phyloP scores from a whole-genome alignment of 2,797 vertebrate genomes.

The Xyrichtys novacula region DNA sequence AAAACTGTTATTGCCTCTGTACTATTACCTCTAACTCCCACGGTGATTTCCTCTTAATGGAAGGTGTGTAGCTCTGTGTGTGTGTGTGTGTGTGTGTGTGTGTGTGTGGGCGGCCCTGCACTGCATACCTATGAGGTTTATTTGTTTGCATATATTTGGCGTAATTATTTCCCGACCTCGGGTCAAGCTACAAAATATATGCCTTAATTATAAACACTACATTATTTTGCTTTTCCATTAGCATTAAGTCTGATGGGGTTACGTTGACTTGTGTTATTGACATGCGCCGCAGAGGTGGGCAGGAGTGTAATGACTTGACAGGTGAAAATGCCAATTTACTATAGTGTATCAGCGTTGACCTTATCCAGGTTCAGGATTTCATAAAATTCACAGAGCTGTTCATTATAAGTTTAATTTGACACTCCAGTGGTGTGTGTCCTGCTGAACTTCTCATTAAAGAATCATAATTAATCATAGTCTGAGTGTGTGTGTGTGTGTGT shows the following conservation, averaged over 20 bases:
- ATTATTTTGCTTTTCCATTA: slow-evolving; percentile 31
- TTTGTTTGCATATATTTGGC: slow-evolving; percentile 26
- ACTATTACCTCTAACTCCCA: slow-evolving; percentile 47
- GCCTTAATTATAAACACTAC: slow-evolving; percentile 46
- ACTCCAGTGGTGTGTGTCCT: slow-evolving; percentile 75
- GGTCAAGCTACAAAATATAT: slow-evolving; percentile 24
- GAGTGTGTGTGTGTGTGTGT: slow-evolving; percentile 17
- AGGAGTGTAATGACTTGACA: slow-evolving; percentile 34
- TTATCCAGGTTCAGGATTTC: slow-evolving; percentile 63
- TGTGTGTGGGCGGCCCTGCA: neutral
- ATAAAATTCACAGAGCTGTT: slow-evolving; percentile 63
- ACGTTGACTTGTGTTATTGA: slow-evolving; percentile 25
- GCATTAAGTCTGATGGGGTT: slow-evolving; percentile 34
- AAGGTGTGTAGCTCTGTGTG: slow-evolving; percentile 20
- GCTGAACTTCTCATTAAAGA: slow-evolving; percentile 73
- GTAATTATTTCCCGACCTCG: slow-evolving; percentile 25
- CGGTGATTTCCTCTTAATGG: slow-evolving; percentile 46
- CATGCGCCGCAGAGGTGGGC: slow-evolving; percentile 45
- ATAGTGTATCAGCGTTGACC: slow-evolving; percentile 55
- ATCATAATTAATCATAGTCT: slow-evolving; percentile 72
- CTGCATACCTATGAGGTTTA: slow-evolving; percentile 4
- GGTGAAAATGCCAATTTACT: slow-evolving; percentile 61
- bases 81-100: neutral
- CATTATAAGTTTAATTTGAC: slow-evolving; percentile 78
- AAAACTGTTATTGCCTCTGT: slow-evolving; percentile 60